Base-by-base conservation (phyloP, 2,113 vertebrate species). In the Delphinus delphis region DNA sequence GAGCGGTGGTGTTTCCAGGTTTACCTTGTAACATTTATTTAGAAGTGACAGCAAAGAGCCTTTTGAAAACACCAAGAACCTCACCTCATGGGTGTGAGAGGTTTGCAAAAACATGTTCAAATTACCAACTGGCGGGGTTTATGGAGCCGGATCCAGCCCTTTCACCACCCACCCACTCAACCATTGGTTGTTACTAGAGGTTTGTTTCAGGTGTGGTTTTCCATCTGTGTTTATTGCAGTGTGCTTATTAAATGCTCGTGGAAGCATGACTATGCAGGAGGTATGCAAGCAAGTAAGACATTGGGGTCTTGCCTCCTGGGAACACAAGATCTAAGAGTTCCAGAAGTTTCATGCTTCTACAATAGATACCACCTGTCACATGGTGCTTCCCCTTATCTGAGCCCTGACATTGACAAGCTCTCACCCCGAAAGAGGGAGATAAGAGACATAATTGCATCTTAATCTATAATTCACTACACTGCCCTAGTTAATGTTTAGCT, bases 401-500 rank as follows among this genome's bases (percentile, higher is more conserved):
- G 93, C 58, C 50, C 90, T 74, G 3, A 85, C 33, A 71, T 90
- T 3, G 1, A 76, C 71, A 96, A 91, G 96, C 93, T 97, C 92
- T 97, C 94, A 96, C 85, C 96, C 96, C 92, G 88, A 90, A 96
- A 95, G 58, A 26, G 20, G 73, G 55, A 77, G 92, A 90, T 73
- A 84, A 20, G 47, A 96, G 58, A 82, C 95, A 81, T 98, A 97
- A 97, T 97, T 94, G 85, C 77, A 2, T 95, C 88, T 95, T 98
- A 90, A 98, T 97, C 96, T 97, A 92, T 96, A 81, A 95, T 97
- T 97, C 50, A 91, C 95, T 60, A 44, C 95, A 73, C 38, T 36
- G 88, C 85, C 95, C 90, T 84, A 8, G 96, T 96, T 97, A 97
- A 93, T 97, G 93, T 96, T 96, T 98, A 96, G 97, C 90, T 70